Evolutionary conservation across 2,888 invertebrate species (phyloP), one percentile per base, ranked within the genome.

Genomic region (Apoda limacodes): DNA sequence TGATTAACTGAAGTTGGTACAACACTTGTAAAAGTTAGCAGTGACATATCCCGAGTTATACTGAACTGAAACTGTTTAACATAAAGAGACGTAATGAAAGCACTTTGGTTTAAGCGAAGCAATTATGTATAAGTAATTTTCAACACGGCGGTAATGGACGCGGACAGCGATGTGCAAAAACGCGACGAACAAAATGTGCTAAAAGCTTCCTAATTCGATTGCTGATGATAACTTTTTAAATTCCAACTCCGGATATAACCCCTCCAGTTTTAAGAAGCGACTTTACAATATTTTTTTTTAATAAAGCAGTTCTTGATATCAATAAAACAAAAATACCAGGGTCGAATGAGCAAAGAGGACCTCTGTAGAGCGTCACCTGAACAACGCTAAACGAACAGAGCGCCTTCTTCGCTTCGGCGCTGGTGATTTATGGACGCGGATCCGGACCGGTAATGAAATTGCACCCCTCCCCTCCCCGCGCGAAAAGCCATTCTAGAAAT

Each of bases 391-490:
- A 64, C 62, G 55, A 58, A 63, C 63, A 52, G 60, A 44, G 66
- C 63, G 66, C 71, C 76, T 78, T 72, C 75, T 81, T 83, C 81
- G 82, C 75, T 81, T 83, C 81, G 82, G 82, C 63, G 68, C 65
- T 69, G 74, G 80, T 82, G 82, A 82, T 82, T 82, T 82, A 82
- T 76, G 72, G 64, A 56, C 70, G 60, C 64, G 72, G 74, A 82
- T 82, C 80, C 81, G 81, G 76, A 71, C 80, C 71, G 80, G 78
- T 76, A 80, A 75, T 74, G 76, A 81, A 72, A 76, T 78, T 76
- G 82, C 78, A 78, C 75, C 81, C 82, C 76, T 61, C 63, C 55
- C 57, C 59, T 58, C 54, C 46, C 34, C 39, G 34, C 40, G 44
- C 50, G 43, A 43, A 57, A 64, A 72, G 61, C 76, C 72, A 75